Base-by-base conservation (phyloP, 2,888 invertebrate species). In the Caenorhabditis sulstoni region DNA sequence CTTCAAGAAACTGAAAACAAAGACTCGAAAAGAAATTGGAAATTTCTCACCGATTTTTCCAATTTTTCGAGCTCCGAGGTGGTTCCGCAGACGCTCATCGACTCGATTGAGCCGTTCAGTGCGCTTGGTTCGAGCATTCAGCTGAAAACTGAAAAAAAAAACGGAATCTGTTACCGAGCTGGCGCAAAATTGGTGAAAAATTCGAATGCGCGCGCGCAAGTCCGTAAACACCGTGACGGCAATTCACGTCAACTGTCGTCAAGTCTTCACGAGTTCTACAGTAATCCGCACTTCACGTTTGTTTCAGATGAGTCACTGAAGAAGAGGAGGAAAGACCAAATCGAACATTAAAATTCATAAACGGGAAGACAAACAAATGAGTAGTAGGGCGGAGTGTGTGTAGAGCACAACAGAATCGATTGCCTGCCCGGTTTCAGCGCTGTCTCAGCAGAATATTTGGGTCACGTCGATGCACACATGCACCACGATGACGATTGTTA, bases 401-500 rank as follows among this genome's bases (percentile, higher is more conserved):
- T 29, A 29, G 29, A 29, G 20, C 49, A 53, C 29, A 53, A 64
- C 44, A 53, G 44, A 53, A 64, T 53, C 53, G 64, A 55, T 45
- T 55, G 7, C 29, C 29, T 29, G 4, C 29, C 29, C 29, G 29
- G 29, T 29, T 29, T 29, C 29, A 29, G 11, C 29, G 29, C 29
- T 29, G 49, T 29, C 52, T 45, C 44, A 12, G 44, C 41, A 14
- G 35, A 22, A n/a, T 11, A 41, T 35, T 47, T 29, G 35, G 16
- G 18, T 29, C 18, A 11, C 12, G 20, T 14, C 47, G 8, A 29
- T 64, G 22, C 39, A n/a, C 41, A 18, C 22, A n/a, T 29, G 35
- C 52, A 37, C n/a, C n/a, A n/a, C 41, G 74, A 74, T 74, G 74
- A 74, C 67, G 75, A 75, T 75, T 39, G 65, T 35, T 44, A 3